Conservation (phyloP, 2,113 vertebrate genomes). For the Hoplias malabaricus region DNA sequence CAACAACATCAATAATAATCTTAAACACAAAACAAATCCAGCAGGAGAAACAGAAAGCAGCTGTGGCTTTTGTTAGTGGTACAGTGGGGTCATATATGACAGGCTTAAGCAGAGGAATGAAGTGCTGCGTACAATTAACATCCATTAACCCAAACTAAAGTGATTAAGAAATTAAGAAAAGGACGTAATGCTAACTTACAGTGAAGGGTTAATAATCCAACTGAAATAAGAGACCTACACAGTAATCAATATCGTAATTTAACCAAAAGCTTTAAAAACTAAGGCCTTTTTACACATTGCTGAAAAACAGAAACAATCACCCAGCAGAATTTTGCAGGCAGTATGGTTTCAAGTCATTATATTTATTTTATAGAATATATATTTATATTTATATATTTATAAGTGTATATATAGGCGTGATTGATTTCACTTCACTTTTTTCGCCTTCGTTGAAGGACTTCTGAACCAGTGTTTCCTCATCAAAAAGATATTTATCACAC, state of each 20-base stretch:
- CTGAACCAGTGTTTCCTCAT: constrained; percentile 86
- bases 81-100: neutral
- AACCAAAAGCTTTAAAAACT: constrained; percentile 59
- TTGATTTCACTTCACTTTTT: constrained; percentile 56
- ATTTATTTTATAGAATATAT: constrained; percentile 53
- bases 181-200: neutral
- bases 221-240: constrained; percentile 51
- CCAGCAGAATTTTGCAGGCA: constrained; percentile 75
- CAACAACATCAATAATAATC: neutral
- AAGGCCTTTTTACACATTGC: constrained; percentile 62
- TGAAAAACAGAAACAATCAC: constrained; percentile 19
- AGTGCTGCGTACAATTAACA: neutral
- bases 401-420: constrained; percentile 55
- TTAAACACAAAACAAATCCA: neutral
- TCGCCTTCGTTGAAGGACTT: constrained; percentile 66
- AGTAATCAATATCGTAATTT: neutral
- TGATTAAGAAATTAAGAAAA: neutral
- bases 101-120: neutral
- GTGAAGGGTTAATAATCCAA: constrained; percentile 12
- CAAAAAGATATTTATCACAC: constrained; percentile 67
- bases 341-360: constrained; percentile 78
- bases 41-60: neutral
- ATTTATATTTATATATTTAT: constrained; percentile 56
- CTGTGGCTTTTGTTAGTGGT: neutral
- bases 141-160: neutral